These are phyloP conservation scores for Rhamphomyia laevipes DNA, from an alignment of 2,888 invertebrate genomes.

Conservation along the genomic window DNA sequence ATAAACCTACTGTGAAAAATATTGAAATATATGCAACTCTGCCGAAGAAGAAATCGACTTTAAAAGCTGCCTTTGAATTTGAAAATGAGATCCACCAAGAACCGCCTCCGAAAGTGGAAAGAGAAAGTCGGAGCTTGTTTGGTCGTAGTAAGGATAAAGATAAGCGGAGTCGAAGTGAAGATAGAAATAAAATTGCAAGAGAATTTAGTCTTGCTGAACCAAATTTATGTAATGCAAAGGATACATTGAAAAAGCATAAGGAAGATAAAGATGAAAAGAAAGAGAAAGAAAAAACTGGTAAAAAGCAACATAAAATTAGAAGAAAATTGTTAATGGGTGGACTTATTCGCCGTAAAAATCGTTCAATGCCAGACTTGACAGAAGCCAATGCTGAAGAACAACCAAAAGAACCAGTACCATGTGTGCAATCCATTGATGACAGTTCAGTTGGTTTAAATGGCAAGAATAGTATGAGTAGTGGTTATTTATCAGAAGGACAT, in stretches of 20 bases:
- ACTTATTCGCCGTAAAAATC: slow-evolving; percentile 72
- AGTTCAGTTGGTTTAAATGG: slow-evolving; percentile 56
- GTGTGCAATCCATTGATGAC: slow-evolving; percentile 56
- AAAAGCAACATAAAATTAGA: slow-evolving; percentile 83
- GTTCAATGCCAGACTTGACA: slow-evolving; percentile 84
- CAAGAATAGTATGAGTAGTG: slow-evolving; percentile 50
- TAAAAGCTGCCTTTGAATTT: slow-evolving; percentile 43
- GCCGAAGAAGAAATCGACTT: slow-evolving; percentile 69
- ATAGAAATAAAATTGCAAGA: slow-evolving; percentile 63
- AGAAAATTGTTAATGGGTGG: slow-evolving; percentile 83
- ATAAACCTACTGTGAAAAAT: slow-evolving; percentile 44
- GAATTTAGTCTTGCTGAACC: slow-evolving; percentile 60
- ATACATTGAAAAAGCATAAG: slow-evolving; percentile 45
- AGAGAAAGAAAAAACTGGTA: slow-evolving; percentile 61
- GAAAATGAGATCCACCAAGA: slow-evolving; percentile 61
- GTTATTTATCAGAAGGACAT: slow-evolving; percentile 79
- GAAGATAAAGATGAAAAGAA: slow-evolving; percentile 51
- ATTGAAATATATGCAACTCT: slow-evolving; percentile 87
- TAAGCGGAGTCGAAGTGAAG: slow-evolving; percentile 74
- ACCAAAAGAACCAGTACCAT: slow-evolving; percentile 31
- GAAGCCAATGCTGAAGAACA: slow-evolving; percentile 51
- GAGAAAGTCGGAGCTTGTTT: slow-evolving; percentile 57
- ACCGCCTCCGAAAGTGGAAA: slow-evolving; percentile 43
- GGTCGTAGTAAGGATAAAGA: slow-evolving; percentile 61
- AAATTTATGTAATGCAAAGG: slow-evolving; percentile 38